These are phyloP conservation scores for Pterocles gutturalis DNA, from an alignment of 2,113 vertebrate genomes.

Conservation along the genomic window DNA sequence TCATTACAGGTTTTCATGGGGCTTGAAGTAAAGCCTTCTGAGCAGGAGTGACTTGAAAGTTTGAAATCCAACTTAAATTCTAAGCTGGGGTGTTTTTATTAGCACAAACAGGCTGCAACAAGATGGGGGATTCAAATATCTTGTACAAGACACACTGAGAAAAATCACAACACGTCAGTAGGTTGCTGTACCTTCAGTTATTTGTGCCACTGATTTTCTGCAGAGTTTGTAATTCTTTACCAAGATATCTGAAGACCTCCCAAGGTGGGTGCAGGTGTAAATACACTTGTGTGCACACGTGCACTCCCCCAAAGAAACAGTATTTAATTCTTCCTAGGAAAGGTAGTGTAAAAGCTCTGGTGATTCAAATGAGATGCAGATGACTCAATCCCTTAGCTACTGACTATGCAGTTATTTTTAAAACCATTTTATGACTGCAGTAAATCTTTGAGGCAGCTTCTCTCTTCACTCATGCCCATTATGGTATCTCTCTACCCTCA, in stretches of 20 bases:
- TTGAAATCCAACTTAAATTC: neutral
- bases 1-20: neutral
- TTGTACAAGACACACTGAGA: neutral
- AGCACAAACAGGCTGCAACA: neutral
- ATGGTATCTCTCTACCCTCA: neutral
- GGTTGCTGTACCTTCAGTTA: neutral
- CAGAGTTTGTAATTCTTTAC: neutral
- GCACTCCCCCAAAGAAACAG: neutral
- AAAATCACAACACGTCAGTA: neutral
- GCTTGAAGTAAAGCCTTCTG: neutral
- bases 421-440: constrained; percentile 68
- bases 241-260: neutral
- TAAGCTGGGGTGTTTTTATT: neutral
- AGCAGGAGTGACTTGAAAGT: neutral
- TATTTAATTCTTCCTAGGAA: constrained; percentile 67
- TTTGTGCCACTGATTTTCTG: neutral
- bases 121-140: neutral
- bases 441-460: constrained; percentile 60
- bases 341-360: constrained; percentile 60
- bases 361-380: constrained; percentile 71
- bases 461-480: neutral
- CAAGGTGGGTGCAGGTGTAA: neutral
- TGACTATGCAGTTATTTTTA: constrained; percentile 81
- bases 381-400: constrained; percentile 78
- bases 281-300: neutral